phyloP scores from a whole-genome alignment of 2,797 vertebrate genomes.

The Pipistrellus pipistrellus region DNA sequence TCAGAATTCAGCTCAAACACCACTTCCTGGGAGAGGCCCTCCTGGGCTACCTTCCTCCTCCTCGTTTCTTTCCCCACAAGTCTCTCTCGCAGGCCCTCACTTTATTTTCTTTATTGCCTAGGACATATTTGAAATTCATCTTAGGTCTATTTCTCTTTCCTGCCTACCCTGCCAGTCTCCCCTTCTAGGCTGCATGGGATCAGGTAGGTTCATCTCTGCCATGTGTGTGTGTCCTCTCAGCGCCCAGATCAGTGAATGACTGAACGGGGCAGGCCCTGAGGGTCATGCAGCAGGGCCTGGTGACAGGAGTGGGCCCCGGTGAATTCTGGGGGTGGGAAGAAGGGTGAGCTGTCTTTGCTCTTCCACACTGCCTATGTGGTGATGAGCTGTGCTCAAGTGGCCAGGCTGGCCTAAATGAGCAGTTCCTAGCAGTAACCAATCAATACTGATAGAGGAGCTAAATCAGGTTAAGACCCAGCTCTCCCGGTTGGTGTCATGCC shows the following conservation, averaged over 20 bases:
- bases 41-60: not conserved
- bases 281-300: not conserved
- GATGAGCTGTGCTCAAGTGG: not conserved
- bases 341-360: not conserved
- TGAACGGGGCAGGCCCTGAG: not conserved
- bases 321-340: not conserved
- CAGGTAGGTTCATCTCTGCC: not conserved
- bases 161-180: not conserved
- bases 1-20: not conserved
- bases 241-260: not conserved
- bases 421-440: constrained; percentile 38
- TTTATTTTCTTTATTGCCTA: constrained; percentile 45
- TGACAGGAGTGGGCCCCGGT: not conserved
- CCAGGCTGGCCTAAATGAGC: constrained; percentile 26
- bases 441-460: constrained; percentile 49
- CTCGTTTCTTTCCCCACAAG: not conserved
- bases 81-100: not conserved
- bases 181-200: not conserved
- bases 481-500: not conserved
- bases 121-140: not conserved
- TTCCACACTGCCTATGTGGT: not conserved
- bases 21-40: not conserved
- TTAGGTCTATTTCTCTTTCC: not conserved
- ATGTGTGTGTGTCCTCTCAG: not conserved
- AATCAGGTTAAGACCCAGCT: constrained; percentile 71